Percentiles rank a stretch among this genome's conserved stretches.
Evolutionary conservation across 2,888 invertebrate species (phyloP).

Genomic region (Lordiphosa andalusiaca): DNA sequence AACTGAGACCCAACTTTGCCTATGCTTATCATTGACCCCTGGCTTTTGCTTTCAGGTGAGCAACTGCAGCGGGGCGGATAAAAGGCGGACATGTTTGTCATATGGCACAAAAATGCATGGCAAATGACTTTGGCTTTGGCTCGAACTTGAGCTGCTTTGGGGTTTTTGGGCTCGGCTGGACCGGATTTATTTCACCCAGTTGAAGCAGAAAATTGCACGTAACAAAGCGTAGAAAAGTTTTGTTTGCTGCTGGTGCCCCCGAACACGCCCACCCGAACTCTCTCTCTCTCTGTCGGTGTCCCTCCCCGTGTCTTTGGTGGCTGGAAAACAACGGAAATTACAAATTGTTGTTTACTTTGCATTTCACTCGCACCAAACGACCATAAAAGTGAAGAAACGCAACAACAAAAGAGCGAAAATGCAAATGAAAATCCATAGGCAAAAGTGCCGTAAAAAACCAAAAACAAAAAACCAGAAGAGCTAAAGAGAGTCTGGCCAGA

Average conservation of each 20-base stretch:
- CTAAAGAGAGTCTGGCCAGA: neutral
- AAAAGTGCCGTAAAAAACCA: slow-evolving; percentile 12
- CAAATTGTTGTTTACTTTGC: slow-evolving; percentile 73
- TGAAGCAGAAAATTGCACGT: slow-evolving; percentile 71
- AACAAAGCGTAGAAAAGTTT: slow-evolving; percentile 70
- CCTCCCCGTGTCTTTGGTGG: slow-evolving; percentile 11
- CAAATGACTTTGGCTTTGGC: slow-evolving; percentile 31
- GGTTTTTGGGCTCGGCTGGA: slow-evolving; percentile 7
- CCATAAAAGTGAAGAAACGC: slow-evolving; percentile 13
- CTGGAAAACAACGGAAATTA: slow-evolving; percentile 65
- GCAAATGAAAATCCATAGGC: slow-evolving; percentile 45
- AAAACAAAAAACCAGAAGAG: slow-evolving; percentile 8
- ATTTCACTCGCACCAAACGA: slow-evolving; percentile 52
- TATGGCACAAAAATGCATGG: slow-evolving; percentile 44
- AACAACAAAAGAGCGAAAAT: slow-evolving; percentile 16
- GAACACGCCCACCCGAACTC: slow-evolving; percentile 27
- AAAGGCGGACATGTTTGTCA: too few relatives aligned
- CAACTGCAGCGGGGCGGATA: too few relatives aligned
- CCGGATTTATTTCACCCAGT: slow-evolving; percentile 66
- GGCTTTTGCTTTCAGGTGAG: too few relatives aligned
- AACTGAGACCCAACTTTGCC: too few relatives aligned
- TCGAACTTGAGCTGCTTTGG: slow-evolving; percentile 17
- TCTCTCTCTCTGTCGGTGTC: slow-evolving; percentile 12
- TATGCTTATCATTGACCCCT: too few relatives aligned
- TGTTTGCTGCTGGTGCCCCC: slow-evolving; percentile 5